Conservation (phyloP, 92 coral and sea anemone genomes). For the Porites divaricata region DNA sequence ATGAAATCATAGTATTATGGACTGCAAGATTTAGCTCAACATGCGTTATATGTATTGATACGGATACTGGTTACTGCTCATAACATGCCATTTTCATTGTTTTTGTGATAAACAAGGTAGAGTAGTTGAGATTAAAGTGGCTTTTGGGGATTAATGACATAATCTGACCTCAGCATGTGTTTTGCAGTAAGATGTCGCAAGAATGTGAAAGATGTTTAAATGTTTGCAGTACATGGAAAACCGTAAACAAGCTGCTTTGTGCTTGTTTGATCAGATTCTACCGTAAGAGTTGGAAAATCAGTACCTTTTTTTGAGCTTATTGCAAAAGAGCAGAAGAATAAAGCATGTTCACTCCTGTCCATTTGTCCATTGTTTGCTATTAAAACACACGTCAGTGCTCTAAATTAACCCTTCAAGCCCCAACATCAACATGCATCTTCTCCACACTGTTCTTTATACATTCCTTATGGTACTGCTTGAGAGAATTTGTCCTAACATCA, state of each 20-base stretch:
- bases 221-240: background rate
- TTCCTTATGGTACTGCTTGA: no score
- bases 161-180: slow-evolving; percentile 33
- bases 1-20: no score
- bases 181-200: slow-evolving; percentile 5
- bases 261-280: slow-evolving; percentile 19
- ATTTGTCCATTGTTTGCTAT: background rate
- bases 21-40: background rate
- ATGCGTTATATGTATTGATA: background rate
- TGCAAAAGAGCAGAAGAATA: background rate
- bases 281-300: background rate
- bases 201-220: background rate
- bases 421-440: no score
- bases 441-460: no score
- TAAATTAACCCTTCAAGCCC: background rate
- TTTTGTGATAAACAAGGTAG: background rate
- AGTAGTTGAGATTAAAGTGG: background rate
- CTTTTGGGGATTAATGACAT: slow-evolving; percentile 13
- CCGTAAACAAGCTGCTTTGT: background rate
- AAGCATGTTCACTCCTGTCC: slow-evolving; percentile 1
- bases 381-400: background rate
- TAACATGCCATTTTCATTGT: background rate
- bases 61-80: background rate
- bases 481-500: no score
- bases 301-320: background rate